Percentiles rank a stretch among this genome's conserved stretches.
Evolutionary conservation across 2,113 vertebrate genomes (phyloP).

Genomic region (Peromyscus leucopus): DNA sequence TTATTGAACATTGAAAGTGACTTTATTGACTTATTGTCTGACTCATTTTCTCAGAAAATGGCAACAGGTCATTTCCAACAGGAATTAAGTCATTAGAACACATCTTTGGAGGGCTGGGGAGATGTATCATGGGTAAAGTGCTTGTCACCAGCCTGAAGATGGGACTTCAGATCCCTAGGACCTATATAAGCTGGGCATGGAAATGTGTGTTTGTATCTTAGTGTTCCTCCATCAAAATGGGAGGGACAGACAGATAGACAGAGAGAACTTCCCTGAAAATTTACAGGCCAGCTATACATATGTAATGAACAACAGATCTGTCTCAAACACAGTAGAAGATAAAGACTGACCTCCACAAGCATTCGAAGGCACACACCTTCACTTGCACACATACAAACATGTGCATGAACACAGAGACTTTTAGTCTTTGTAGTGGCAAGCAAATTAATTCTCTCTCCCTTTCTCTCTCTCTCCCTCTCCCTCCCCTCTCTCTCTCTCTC

Average conservation of each 20-base stretch:
- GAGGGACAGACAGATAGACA: not conserved
- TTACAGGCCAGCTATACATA: not conserved
- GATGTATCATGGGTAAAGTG: not conserved
- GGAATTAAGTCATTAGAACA: not conserved
- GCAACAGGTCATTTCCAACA: not conserved
- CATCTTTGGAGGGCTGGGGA: not conserved
- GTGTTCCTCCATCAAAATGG: not conserved
- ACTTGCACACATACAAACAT: not conserved
- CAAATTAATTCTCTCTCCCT: not conserved
- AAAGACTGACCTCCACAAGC: not conserved
- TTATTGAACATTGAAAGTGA: not conserved
- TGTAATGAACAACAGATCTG: not conserved
- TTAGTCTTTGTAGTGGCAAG: not conserved
- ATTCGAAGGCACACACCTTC: not conserved
- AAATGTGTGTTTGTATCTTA: not conserved
- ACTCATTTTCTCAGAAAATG: not conserved
- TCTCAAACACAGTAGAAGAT: too few relatives aligned
- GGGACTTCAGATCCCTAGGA: not conserved
- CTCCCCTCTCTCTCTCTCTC: too few relatives aligned
- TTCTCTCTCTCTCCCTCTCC: too few relatives aligned
- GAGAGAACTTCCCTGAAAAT: not conserved
- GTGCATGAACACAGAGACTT: not conserved
- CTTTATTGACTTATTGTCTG: slow-evolving; percentile 17
- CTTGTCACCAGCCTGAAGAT: not conserved
- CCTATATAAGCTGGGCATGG: not conserved